Percentiles rank a stretch among this genome's conserved stretches.
These are phyloP conservation scores for Ceriagrion tenellum DNA, from an alignment of 2,888 invertebrate genomes.

Conservation along the genomic window DNA sequence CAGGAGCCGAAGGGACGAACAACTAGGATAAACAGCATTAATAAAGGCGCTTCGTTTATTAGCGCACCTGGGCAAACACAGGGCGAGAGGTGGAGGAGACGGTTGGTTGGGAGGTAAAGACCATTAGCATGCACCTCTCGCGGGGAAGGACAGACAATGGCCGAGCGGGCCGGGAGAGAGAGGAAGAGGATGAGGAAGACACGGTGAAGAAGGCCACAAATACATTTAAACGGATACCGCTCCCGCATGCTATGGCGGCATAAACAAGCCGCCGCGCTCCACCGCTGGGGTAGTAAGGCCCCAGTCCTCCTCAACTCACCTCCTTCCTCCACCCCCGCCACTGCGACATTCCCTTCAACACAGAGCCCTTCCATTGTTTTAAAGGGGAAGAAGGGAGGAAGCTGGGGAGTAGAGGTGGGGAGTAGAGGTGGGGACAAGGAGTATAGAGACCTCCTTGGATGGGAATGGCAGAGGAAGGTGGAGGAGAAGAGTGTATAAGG, in stretches of 20 bases:
- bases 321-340: too few relatives aligned
- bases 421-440: too few relatives aligned
- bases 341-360: not conserved
- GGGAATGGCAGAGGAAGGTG: not conserved
- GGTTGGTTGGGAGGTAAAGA: not conserved
- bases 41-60: not conserved
- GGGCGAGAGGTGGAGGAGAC: not conserved
- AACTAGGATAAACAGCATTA: conserved; percentile 2
- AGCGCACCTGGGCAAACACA: not conserved
- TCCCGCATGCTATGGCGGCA: not conserved
- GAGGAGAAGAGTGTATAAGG: not conserved
- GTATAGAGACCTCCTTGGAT: too few relatives aligned
- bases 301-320: not conserved
- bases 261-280: conserved; percentile 11
- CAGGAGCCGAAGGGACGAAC: not conserved
- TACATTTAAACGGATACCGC: not conserved
- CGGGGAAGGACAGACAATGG: not conserved
- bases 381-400: not conserved
- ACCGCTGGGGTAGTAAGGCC: not conserved
- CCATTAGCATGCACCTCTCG: not conserved
- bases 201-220: not conserved
- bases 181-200: not conserved
- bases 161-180: not conserved
- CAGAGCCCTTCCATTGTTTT: conserved; percentile 1
- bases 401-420: not conserved